Conservation (phyloP, 2,888 invertebrate species). For the Tridacna gigas region DNA sequence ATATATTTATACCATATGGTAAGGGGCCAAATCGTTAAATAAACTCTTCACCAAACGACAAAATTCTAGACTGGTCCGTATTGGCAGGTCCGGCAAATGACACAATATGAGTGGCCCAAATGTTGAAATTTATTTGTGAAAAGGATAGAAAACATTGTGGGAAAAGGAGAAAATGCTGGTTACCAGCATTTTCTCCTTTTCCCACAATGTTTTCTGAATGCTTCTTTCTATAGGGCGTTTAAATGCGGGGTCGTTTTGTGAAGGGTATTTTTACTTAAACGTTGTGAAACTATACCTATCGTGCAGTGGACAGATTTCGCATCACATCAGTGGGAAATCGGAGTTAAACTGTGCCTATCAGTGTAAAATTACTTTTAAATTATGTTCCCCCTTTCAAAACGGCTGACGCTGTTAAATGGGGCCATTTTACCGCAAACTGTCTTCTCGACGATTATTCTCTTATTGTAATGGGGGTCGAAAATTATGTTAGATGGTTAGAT, state of each 20-base stretch:
- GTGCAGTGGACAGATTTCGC: background rate
- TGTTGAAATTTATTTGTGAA: background rate
- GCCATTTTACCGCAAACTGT: background rate
- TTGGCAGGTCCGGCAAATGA: background rate
- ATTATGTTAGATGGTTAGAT: background rate
- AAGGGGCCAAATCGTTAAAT: background rate
- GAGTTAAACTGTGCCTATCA: conserved; percentile 9
- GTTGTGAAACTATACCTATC: background rate
- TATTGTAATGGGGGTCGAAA: background rate
- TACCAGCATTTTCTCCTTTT: conserved; percentile 2
- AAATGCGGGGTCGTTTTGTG: background rate
- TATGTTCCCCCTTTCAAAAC: background rate
- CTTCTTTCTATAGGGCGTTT: background rate
- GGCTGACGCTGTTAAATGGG: background rate
- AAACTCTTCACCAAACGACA: background rate
- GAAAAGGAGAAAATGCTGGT: background rate
- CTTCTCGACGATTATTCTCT: background rate
- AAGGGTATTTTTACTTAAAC: background rate
- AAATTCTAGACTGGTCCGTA: background rate
- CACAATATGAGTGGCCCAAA: background rate
- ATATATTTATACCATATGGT: too few species aligned
- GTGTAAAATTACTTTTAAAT: conserved; percentile 17
- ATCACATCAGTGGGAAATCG: conserved; percentile 3
- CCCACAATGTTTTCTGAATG: background rate
- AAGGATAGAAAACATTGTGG: background rate